Percentiles rank a stretch among this genome's conserved stretches.
phyloP scores from a whole-genome alignment of 2,888 invertebrate species.

The Chorisops tibialis region DNA sequence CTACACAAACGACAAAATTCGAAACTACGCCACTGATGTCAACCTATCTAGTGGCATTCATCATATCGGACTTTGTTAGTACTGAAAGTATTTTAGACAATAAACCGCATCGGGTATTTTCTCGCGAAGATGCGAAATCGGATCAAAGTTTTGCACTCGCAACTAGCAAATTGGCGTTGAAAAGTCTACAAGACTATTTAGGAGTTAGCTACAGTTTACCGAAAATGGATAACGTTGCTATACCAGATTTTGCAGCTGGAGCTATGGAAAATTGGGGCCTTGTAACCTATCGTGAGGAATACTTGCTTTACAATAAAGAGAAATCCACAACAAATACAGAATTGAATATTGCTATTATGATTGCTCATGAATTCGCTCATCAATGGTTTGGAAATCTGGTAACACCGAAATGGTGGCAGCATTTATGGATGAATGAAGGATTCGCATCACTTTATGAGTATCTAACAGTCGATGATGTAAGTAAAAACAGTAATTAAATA shows the following conservation, averaged over 20 bases:
- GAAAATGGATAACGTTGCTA: slow-evolving; percentile 83
- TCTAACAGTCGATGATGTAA: slow-evolving; percentile 42
- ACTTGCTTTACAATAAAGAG: slow-evolving; percentile 42
- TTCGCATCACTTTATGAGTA: slow-evolving; percentile 57
- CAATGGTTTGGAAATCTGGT: slow-evolving; percentile 80
- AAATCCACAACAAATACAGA: slow-evolving; percentile 43
- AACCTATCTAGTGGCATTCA: slow-evolving; percentile 75
- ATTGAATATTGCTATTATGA: slow-evolving; percentile 55
- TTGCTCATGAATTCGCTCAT: slow-evolving; percentile 63
- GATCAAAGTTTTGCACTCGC: slow-evolving; percentile 66
- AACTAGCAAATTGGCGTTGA: slow-evolving; percentile 68
- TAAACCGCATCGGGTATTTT: slow-evolving; percentile 44
- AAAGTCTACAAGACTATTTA: slow-evolving; percentile 68
- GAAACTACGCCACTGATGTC: slow-evolving; percentile 63
- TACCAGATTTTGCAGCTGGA: slow-evolving; percentile 78
- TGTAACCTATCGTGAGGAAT: slow-evolving; percentile 58
- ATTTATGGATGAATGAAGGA: slow-evolving; percentile 71
- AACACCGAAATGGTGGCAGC: slow-evolving; percentile 67
- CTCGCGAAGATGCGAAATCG: slow-evolving; percentile 42
- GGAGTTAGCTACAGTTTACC: slow-evolving; percentile 69
- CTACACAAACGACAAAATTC: slow-evolving; percentile 40
- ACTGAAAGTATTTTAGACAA: slow-evolving; percentile 37
- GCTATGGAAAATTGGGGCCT: slow-evolving; percentile 97
- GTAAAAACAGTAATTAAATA: no score
- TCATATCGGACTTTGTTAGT: slow-evolving; percentile 60